These are phyloP conservation scores for Corythaixoides concolor DNA, from an alignment of 2,113 vertebrate genomes.

Conservation along the genomic window DNA sequence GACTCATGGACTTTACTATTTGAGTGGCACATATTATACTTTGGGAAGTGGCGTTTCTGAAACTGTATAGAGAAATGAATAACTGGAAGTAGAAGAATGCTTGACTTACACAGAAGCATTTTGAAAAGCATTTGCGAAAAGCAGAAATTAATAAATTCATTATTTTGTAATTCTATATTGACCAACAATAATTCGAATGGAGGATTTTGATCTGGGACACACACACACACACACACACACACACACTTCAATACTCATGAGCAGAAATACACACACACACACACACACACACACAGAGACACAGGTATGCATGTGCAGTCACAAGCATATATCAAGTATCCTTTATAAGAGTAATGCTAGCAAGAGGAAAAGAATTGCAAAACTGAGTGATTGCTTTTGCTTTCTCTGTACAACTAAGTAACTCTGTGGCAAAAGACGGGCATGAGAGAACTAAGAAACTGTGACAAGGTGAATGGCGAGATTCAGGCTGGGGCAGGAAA, in stretches of 20 bases:
- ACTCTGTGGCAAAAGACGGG: not conserved
- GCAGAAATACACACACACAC: not conserved
- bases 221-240: no score
- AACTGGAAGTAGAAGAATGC: not conserved
- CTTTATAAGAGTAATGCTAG: not conserved
- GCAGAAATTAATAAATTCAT: not conserved
- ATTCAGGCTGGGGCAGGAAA: not conserved
- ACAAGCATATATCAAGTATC: accelerated
- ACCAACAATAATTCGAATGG: not conserved
- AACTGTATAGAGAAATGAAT: not conserved
- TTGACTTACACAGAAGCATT: not conserved
- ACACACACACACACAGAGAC: not conserved
- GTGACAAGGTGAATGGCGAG: not conserved
- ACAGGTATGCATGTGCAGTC: not conserved
- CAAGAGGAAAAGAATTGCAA: not conserved
- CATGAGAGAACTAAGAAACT: not conserved
- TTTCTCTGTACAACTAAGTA: not conserved
- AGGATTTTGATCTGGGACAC: not conserved
- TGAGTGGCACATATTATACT: not conserved
- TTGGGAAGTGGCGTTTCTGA: not conserved
- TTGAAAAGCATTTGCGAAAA: not conserved
- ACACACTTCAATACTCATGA: not conserved
- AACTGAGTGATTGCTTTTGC: not conserved
- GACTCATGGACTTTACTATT: not conserved
- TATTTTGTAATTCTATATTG: not conserved